phyloP scores from a whole-genome alignment of 2,113 vertebrate species.

The Ptilorrhoa leucosticta region DNA sequence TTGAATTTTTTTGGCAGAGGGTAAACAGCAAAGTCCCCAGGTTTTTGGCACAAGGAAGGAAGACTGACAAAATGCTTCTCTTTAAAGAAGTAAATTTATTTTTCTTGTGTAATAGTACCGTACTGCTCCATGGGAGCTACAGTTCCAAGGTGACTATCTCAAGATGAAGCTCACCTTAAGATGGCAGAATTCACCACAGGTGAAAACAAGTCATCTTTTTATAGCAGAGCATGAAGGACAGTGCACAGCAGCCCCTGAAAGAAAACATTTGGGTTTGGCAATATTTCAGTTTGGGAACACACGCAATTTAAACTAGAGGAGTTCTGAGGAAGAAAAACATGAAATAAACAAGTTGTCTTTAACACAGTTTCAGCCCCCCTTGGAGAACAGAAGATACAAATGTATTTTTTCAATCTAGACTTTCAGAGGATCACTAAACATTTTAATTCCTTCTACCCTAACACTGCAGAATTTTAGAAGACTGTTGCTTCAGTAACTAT shows the following conservation, averaged over 20 bases:
- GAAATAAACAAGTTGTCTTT: background rate
- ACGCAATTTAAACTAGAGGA: background rate
- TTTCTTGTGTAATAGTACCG: background rate
- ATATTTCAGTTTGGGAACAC: background rate
- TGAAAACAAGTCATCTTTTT: background rate
- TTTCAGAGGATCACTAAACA: background rate
- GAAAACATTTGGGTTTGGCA: background rate
- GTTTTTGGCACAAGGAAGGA: background rate
- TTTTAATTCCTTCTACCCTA: background rate
- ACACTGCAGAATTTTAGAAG: background rate
- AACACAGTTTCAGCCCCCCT: background rate
- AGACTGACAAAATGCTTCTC: background rate
- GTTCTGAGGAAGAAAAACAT: background rate
- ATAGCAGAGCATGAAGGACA: background rate
- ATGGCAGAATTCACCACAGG: background rate
- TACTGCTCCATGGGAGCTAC: background rate
- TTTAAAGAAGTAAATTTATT: background rate
- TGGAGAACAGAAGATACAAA: background rate
- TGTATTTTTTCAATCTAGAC: background rate
- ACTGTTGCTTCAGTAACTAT: constrained; percentile 9
- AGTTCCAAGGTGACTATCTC: background rate
- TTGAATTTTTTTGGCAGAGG: background rate
- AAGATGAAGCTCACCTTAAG: background rate
- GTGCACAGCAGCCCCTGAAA: background rate
- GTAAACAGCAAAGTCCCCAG: background rate